Conservation (phyloP, 30 jellyfish, hydroid and myxozoan species). For the Turritopsis dohrnii region DNA sequence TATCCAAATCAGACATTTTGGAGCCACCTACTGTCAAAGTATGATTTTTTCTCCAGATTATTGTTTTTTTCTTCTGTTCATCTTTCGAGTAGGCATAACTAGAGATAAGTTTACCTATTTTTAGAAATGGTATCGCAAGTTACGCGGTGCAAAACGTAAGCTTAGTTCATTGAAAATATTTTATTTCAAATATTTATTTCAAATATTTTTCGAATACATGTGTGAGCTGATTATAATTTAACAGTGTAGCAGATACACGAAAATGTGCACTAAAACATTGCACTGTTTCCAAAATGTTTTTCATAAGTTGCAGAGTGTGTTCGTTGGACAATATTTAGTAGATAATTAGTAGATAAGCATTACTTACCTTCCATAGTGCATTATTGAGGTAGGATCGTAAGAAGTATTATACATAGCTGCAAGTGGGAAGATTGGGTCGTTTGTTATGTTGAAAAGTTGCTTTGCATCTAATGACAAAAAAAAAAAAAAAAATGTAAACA, state of each 20-base stretch:
- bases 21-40: background rate
- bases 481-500: too few relatives aligned
- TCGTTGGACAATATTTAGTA: too few relatives aligned
- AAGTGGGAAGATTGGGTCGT: background rate
- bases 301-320: too few relatives aligned
- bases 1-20: background rate
- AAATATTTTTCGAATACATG: too few relatives aligned
- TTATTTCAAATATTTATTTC: too few relatives aligned
- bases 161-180: too few relatives aligned
- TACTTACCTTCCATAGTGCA: background rate
- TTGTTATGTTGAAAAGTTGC: background rate
- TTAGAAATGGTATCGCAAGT: background rate
- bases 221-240: too few relatives aligned
- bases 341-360: too few relatives aligned
- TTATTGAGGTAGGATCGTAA: background rate
- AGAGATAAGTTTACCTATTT: background rate
- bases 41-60: background rate
- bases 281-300: too few relatives aligned
- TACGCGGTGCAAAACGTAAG: too few relatives aligned
- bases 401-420: background rate
- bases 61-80: background rate
- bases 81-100: background rate
- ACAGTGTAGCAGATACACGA: too few relatives aligned
- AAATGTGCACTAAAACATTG: too few relatives aligned
- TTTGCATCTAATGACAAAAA: background rate